Conservation (phyloP, 2,888 invertebrate species). For the Sminthurides aquaticus region DNA sequence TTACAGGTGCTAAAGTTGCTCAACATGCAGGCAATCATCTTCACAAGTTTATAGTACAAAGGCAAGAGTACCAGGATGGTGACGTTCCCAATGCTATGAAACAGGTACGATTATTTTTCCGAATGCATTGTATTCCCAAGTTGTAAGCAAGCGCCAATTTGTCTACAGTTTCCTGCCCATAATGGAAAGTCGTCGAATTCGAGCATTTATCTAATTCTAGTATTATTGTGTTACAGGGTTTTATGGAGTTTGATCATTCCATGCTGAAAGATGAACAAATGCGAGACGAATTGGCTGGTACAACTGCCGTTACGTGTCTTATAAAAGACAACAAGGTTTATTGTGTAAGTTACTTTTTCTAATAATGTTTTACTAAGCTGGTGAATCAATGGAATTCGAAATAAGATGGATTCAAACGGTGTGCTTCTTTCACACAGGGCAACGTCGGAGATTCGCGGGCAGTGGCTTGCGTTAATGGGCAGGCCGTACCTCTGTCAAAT, state of each 20-base stretch:
- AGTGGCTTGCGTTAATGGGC: slow-evolving; percentile 77
- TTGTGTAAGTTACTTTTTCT: slow-evolving; percentile 65
- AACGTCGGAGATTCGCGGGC: slow-evolving; percentile 97
- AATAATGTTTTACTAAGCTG: slow-evolving; percentile 2
- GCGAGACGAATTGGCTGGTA: slow-evolving; percentile 87
- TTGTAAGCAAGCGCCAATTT: no score
- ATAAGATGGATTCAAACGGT: no score
- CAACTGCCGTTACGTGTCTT: slow-evolving; percentile 80
- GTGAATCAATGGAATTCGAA: neutral
- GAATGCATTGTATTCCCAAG: no score
- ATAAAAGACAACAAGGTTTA: slow-evolving; percentile 77
- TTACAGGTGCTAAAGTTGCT: slow-evolving; percentile 75
- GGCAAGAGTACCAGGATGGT: slow-evolving; percentile 74
- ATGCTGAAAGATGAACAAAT: slow-evolving; percentile 83
- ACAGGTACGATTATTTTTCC: slow-evolving; percentile 52
- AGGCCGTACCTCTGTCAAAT: slow-evolving; percentile 65
- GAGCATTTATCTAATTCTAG: no score
- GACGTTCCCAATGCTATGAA: slow-evolving; percentile 77
- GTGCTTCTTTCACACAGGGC: slow-evolving; percentile 57
- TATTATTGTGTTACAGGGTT: slow-evolving; percentile 59
- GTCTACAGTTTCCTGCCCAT: no score
- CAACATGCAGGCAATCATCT: slow-evolving; percentile 92
- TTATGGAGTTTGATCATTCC: slow-evolving; percentile 82
- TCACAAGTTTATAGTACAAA: slow-evolving; percentile 79
- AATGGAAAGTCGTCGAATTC: no score